These are phyloP conservation scores for Drosophila austrosaltans DNA, from an alignment of 2,888 invertebrate genomes.

Conservation along the genomic window DNA sequence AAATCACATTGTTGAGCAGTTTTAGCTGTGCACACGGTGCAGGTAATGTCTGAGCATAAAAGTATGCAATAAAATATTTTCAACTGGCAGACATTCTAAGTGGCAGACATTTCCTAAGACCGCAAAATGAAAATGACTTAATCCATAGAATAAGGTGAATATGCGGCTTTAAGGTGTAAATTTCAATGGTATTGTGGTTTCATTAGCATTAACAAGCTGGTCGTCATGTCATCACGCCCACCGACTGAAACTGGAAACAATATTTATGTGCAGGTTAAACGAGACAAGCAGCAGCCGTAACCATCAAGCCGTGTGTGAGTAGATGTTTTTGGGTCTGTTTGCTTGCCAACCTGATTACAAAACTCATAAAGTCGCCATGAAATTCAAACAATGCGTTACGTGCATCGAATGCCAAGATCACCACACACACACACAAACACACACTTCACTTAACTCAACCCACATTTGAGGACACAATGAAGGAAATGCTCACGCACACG, in stretches of 20 bases:
- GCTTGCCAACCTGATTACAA: conserved; percentile 71
- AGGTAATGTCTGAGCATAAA: conserved; percentile 61
- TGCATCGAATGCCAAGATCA: conserved; percentile 65
- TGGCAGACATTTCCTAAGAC: conserved; percentile 51
- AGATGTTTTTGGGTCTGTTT: conserved; percentile 55
- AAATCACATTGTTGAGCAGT: conserved; percentile 66
- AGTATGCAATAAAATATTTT: conserved; percentile 65
- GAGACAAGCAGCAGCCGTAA: background rate
- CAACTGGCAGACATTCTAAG: conserved; percentile 50
- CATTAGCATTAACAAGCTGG: conserved; percentile 67
- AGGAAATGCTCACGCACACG: conserved; percentile 29
- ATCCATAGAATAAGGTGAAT: conserved; percentile 27
- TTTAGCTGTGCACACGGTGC: conserved; percentile 34
- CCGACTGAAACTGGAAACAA: conserved; percentile 36
- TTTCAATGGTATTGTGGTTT: conserved; percentile 34
- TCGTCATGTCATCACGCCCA: conserved; percentile 59
- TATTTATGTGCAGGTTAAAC: conserved; percentile 44
- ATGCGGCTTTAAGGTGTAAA: conserved; percentile 33
- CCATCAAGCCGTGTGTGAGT: conserved; percentile 12
- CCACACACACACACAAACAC: conserved; percentile 13
- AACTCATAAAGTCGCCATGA: conserved; percentile 80
- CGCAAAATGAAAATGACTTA: conserved; percentile 57
- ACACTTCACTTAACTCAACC: background rate
- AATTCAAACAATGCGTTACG: conserved; percentile 79
- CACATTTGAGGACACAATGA: conserved; percentile 26